Conservation (phyloP, 2,888 invertebrate genomes). For the Tanypteryx hageni region DNA sequence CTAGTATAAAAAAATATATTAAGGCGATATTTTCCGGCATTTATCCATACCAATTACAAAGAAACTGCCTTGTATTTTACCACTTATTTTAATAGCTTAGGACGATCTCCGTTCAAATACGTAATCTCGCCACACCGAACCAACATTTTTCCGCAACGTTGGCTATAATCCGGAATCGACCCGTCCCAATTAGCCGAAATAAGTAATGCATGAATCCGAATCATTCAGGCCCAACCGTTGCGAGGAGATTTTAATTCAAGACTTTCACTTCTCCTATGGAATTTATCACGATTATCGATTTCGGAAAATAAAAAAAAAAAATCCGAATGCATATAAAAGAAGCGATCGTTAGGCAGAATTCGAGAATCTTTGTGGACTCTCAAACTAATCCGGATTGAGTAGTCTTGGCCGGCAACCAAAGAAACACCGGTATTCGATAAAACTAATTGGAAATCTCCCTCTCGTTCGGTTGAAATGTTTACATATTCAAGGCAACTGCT, state of each 20-base stretch:
- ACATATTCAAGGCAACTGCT: constrained; percentile 2
- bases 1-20: too few relatives aligned
- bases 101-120: too few relatives aligned
- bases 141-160: too few relatives aligned
- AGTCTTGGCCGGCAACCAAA: constrained; percentile 13
- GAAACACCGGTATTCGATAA: not conserved
- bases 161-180: not conserved
- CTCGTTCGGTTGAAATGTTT: not conserved
- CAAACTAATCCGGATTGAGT: not conserved
- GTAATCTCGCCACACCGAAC: too few relatives aligned
- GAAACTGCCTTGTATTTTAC: too few relatives aligned
- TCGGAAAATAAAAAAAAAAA: not conserved
- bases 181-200: not conserved
- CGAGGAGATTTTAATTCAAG: not conserved
- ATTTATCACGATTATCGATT: not conserved
- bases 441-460: constrained; percentile 8
- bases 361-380: not conserved
- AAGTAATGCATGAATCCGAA: not conserved
- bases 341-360: too few relatives aligned
- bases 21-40: too few relatives aligned
- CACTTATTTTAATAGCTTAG: too few relatives aligned
- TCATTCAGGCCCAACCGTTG: not conserved
- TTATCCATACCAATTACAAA: too few relatives aligned
- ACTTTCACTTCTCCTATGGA: constrained; percentile 9
- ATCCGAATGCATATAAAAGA: not conserved